A percentile compares a stretch with the other conserved stretches of the same genome.
Conservation (phyloP, 2,113 vertebrate species). For the Dasyornis broadbenti region DNA sequence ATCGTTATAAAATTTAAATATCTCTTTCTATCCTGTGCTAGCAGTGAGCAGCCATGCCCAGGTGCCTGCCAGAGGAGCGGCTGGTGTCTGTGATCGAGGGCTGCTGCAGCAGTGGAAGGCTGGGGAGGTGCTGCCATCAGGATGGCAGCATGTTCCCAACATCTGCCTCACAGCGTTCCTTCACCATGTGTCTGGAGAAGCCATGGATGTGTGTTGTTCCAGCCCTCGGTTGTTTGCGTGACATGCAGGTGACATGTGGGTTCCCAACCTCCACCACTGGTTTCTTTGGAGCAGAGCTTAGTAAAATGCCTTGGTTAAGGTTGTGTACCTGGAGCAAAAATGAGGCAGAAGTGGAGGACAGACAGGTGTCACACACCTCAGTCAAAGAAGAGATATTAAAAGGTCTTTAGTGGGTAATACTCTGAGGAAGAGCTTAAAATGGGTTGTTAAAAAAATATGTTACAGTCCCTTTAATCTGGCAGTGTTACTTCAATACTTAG, state of each 20-base stretch:
- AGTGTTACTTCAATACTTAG: background rate
- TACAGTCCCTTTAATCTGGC: background rate
- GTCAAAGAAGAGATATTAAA: background rate
- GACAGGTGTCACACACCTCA: background rate
- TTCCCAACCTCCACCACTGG: background rate
- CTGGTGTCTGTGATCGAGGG: accelerated
- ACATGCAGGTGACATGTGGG: accelerated
- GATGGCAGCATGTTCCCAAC: background rate
- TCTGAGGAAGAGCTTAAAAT: background rate
- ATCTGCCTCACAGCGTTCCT: accelerated
- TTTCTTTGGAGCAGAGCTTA: background rate
- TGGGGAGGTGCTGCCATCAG: accelerated
- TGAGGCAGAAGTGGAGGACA: background rate
- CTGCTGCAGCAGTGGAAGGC: background rate
- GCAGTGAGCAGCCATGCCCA: accelerated
- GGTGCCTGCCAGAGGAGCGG: background rate
- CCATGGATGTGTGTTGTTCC: accelerated
- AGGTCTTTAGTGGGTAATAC: background rate
- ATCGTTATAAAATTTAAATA: background rate
- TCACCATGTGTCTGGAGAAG: accelerated
- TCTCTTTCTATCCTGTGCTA: accelerated
- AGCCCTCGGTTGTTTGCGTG: accelerated
- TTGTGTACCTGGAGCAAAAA: background rate
- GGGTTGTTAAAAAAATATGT: background rate
- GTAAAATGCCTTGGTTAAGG: background rate